Conservation (phyloP, 2,888 invertebrate species). For the Portevinia maculata region DNA sequence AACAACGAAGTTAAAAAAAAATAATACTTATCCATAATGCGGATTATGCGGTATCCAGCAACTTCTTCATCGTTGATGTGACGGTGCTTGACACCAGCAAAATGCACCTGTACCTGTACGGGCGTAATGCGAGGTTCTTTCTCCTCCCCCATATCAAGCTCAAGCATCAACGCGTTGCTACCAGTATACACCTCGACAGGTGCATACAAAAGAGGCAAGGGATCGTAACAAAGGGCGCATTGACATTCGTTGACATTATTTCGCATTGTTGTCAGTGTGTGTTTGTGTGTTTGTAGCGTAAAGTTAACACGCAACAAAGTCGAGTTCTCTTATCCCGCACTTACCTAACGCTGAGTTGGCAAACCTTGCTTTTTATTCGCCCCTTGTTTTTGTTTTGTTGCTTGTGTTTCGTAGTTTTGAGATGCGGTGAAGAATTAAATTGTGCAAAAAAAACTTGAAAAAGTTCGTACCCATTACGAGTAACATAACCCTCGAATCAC, state of each 20-base stretch:
- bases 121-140: too few relatives aligned
- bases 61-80: constrained; percentile 48
- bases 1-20: constrained; percentile 26
- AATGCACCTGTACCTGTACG: constrained; percentile 37
- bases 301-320: constrained; percentile 39
- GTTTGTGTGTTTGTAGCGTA: constrained; percentile 13
- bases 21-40: constrained; percentile 66
- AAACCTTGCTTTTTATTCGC: not conserved
- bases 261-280: constrained; percentile 1
- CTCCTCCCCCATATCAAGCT: constrained; percentile 4
- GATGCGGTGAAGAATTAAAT: constrained; percentile 52
- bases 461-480: constrained; percentile 1
- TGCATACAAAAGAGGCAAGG: constrained; percentile 18
- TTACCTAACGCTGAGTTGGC: not conserved
- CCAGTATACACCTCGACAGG: constrained; percentile 19
- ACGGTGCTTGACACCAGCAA: not conserved
- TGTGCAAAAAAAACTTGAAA: constrained; percentile 53
- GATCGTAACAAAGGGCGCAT: constrained; percentile 47
- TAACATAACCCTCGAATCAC: not conserved
- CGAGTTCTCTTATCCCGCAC: constrained; percentile 45
- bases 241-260: constrained; percentile 56
- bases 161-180: constrained; percentile 20
- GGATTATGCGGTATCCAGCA: constrained; percentile 66
- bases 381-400: constrained; percentile 23
- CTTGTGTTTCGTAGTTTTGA: constrained; percentile 34